A percentile compares a stretch with the other conserved stretches of the same genome.
These are phyloP conservation scores for Dolichallabes microphthalmus DNA, from an alignment of 2,113 vertebrate species.

Conservation along the genomic window DNA sequence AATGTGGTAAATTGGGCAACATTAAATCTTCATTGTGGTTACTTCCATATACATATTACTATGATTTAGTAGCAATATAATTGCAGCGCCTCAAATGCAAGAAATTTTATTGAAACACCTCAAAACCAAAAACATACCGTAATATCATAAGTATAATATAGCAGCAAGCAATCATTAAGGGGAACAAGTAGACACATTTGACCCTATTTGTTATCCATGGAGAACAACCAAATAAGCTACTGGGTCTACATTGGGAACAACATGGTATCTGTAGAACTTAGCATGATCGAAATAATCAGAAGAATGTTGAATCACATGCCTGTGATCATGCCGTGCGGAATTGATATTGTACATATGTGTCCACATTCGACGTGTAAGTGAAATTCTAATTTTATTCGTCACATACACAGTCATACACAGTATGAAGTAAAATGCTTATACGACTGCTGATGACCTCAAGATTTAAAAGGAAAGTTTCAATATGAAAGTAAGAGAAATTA, in stretches of 20 bases:
- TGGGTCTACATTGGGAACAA: neutral
- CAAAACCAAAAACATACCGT: neutral
- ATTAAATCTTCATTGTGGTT: neutral
- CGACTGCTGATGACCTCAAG: too few relatives aligned
- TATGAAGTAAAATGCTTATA: too few relatives aligned
- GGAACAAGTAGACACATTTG: neutral
- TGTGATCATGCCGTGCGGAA: neutral
- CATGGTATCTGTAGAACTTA: neutral
- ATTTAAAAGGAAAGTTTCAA: too few relatives aligned
- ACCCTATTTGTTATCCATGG: neutral
- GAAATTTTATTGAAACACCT: neutral
- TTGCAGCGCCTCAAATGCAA: too few relatives aligned
- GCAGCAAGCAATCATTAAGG: neutral
- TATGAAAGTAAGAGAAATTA: too few relatives aligned
- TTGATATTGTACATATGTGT: neutral
- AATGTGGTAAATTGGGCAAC: too few relatives aligned
- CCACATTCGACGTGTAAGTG: neutral
- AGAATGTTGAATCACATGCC: neutral
- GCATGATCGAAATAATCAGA: neutral
- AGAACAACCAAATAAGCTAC: neutral
- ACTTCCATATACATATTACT: neutral
- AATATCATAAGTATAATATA: neutral
- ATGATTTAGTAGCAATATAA: neutral
- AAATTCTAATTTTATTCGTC: too few relatives aligned
- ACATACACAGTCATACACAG: too few relatives aligned